phyloP scores from a whole-genome alignment of 2,113 vertebrate species.

The Oxyruncus cristatus region DNA sequence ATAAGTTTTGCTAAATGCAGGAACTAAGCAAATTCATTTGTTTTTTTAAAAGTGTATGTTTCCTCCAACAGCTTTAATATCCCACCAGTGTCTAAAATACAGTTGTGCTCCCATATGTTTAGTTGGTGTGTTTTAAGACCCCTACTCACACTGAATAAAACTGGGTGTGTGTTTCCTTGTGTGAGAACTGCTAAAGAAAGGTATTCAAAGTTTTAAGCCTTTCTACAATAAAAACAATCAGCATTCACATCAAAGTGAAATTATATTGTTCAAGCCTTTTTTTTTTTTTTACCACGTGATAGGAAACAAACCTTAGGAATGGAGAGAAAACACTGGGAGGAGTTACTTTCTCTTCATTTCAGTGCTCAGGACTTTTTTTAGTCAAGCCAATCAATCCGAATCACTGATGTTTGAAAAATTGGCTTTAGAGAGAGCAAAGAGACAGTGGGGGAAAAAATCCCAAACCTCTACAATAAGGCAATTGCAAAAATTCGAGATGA shows the following conservation, averaged over 20 bases:
- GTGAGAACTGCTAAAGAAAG: neutral
- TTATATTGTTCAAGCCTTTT: neutral
- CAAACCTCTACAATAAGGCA: slow-evolving; percentile 4
- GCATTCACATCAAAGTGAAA: neutral
- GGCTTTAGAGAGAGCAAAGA: neutral
- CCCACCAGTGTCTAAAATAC: neutral
- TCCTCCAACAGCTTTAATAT: neutral
- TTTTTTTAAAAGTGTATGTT: neutral
- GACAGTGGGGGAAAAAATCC: neutral
- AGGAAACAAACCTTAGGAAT: neutral
- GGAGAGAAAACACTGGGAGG: slow-evolving; percentile 51
- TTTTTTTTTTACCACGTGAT: neutral
- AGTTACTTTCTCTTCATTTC: slow-evolving; percentile 47
- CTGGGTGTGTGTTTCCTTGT: neutral
- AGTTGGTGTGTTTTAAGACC: neutral
- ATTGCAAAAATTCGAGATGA: slow-evolving; percentile 40
- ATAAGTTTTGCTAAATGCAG: neutral
- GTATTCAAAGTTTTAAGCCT: neutral
- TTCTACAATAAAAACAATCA: neutral
- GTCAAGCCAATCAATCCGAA: neutral
- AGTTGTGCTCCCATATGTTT: neutral
- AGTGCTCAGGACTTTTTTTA: slow-evolving; percentile 33
- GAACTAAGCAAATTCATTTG: neutral
- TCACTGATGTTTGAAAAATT: slow-evolving; percentile 38
- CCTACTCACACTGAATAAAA: neutral